Conservation (phyloP, 2,113 vertebrate species). For the Hyaena hyaena region DNA sequence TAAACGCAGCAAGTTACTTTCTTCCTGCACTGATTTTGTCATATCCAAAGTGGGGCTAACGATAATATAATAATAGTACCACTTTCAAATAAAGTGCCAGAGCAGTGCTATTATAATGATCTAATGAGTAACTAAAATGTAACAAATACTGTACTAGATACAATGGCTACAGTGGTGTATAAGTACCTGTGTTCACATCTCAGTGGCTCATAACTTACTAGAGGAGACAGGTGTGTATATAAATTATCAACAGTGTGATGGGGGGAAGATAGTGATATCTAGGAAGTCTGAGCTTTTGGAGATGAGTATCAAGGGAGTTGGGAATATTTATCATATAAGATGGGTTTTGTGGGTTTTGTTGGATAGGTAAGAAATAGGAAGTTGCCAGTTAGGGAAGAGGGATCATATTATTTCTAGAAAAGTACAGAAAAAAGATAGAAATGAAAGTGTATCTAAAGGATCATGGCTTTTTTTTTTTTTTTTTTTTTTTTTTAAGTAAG, state of each 20-base stretch:
- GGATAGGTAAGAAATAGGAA: background rate
- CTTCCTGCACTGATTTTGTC: background rate
- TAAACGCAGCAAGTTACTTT: background rate
- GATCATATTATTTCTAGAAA: background rate
- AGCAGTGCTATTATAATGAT: background rate
- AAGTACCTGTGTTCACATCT: background rate
- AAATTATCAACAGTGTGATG: background rate
- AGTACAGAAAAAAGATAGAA: background rate
- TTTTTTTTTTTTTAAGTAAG: background rate
- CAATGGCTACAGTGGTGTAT: accelerated
- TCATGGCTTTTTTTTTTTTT: background rate
- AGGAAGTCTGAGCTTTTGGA: background rate
- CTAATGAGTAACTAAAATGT: background rate
- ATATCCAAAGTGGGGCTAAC: background rate
- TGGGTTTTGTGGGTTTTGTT: background rate
- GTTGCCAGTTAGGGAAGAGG: background rate
- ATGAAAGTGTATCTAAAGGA: background rate
- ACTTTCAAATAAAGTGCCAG: background rate
- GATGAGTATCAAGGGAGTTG: background rate
- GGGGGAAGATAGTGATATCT: background rate
- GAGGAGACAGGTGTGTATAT: background rate
- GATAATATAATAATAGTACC: background rate
- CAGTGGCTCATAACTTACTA: background rate
- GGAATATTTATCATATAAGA: background rate
- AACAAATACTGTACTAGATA: background rate